Conservation (phyloP, 2,797 vertebrate species). For the Tapirus indicus region DNA sequence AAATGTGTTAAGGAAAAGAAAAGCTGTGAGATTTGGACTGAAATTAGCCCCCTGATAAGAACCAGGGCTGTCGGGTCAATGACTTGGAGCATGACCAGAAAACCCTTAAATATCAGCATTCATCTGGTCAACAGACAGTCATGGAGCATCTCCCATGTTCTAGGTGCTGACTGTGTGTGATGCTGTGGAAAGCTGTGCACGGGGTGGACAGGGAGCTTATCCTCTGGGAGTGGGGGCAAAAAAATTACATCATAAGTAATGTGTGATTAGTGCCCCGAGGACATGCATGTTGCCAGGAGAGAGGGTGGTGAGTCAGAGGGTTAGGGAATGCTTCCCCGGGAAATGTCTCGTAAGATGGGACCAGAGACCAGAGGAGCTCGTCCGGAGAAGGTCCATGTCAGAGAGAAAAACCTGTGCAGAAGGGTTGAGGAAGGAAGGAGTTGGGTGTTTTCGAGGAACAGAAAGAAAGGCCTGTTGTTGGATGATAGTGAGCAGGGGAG, state of each 20-base stretch:
- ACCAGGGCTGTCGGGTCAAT: background rate
- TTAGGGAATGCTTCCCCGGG: background rate
- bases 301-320: background rate
- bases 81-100: background rate
- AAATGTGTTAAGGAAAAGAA: background rate
- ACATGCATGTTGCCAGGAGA: background rate
- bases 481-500: background rate
- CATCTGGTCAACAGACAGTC: background rate
- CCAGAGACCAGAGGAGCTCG: background rate
- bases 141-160: background rate
- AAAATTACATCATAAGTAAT: background rate
- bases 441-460: background rate
- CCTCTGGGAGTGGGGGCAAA: background rate
- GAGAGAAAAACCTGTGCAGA: background rate
- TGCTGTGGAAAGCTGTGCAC: background rate
- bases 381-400: background rate
- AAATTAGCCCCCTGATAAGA: background rate
- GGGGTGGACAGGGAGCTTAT: background rate
- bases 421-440: background rate
- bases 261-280: fast-evolving
- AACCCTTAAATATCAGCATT: background rate
- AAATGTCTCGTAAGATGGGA: background rate
- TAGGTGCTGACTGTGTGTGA: background rate
- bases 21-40: background rate
- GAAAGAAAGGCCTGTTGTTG: background rate